Base-by-base conservation (phyloP, 2,113 vertebrate genomes). In the Dipodomys merriami region DNA sequence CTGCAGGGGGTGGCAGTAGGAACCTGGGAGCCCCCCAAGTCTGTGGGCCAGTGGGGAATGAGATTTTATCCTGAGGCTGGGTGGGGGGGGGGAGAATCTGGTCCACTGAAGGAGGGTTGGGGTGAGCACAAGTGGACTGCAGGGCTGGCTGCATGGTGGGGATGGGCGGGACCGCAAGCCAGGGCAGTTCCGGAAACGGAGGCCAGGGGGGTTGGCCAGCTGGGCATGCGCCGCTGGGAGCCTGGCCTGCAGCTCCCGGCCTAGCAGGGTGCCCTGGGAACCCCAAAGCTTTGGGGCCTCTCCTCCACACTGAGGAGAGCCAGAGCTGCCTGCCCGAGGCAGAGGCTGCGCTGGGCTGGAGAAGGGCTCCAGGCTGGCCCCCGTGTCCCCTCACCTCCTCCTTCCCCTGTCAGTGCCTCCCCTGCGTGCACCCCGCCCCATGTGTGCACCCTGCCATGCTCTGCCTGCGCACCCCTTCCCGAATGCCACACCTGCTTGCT, bases 401-500 rank as follows among this genome's bases (percentile, higher is more conserved):
- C n/a, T 22, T 22, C 71, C 65, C 16, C 33, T 19, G 30, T 27
- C 69, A 35, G 60, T 65, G 23, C 30, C 29, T n/a, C 57, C 6
- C 46, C 83, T 33, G 53, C n/a, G 44, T 53, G 23, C 67, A 6
- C 78, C 25, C 72, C 4, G 62, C 62, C 62, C 62, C 8, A 6
- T 16, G 4, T 69, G 44, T 73, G 91, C 83, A 10, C 49, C 81
- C 44, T 23, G 18, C 69, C 46, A 6, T 76, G 68, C 68, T 39
- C 68, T 53, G 69, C 69, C 77, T 72, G 69, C 5, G 2, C 62
- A 64, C 62, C 62, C 62, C 62, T 64, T 30, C 57, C 7, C 35
- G 39, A 72, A 86, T 80, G 76, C 83, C 20, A 22, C 67, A 29
- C 57, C 6, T 57, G 85, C 91, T 88, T 87, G 35, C 62, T 69